Percentiles rank a stretch among this genome's conserved stretches.
Conservation (phyloP, 2,888 invertebrate species). For the Brachyptera risi region DNA sequence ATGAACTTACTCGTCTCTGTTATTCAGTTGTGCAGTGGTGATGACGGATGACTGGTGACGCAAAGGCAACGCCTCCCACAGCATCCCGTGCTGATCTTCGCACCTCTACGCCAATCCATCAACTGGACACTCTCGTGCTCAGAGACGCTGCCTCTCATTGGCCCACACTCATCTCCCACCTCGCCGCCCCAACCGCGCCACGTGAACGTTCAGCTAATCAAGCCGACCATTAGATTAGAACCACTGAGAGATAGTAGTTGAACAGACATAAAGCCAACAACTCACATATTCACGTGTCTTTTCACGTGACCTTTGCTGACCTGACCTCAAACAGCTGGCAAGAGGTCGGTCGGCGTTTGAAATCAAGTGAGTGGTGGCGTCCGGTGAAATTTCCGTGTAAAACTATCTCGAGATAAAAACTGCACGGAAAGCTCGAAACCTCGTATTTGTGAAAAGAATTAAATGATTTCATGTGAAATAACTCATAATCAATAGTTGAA, state of each 20-base stretch:
- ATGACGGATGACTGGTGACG: too few species aligned
- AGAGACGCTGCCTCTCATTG: slow-evolving; percentile 26
- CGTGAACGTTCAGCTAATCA: background rate
- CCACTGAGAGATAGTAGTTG: background rate
- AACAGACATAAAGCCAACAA: background rate
- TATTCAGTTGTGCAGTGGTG: too few species aligned
- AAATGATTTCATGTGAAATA: slow-evolving; percentile 18
- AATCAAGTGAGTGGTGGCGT: background rate
- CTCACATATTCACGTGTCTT: background rate
- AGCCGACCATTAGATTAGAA: background rate
- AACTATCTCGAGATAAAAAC: slow-evolving; percentile 2
- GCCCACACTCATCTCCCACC: slow-evolving; percentile 25
- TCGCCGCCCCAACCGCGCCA: slow-evolving; percentile 6
- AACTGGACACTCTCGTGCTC: slow-evolving; percentile 16
- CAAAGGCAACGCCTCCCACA: slow-evolving; percentile 9
- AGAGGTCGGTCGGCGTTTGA: background rate
- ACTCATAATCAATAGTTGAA: slow-evolving; percentile 11
- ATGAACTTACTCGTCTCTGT: too few species aligned
- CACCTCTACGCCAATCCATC: slow-evolving; percentile 23
- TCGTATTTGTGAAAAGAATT: slow-evolving; percentile 3
- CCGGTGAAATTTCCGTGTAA: slow-evolving; percentile 21
- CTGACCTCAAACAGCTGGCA: too few species aligned
- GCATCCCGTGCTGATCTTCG: background rate
- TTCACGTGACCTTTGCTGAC: slow-evolving; percentile 9
- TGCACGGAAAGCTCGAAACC: slow-evolving; percentile 2